These are phyloP conservation scores for Hydroisotoma schaefferi DNA, from an alignment of 2,888 invertebrate genomes.

Conservation along the genomic window DNA sequence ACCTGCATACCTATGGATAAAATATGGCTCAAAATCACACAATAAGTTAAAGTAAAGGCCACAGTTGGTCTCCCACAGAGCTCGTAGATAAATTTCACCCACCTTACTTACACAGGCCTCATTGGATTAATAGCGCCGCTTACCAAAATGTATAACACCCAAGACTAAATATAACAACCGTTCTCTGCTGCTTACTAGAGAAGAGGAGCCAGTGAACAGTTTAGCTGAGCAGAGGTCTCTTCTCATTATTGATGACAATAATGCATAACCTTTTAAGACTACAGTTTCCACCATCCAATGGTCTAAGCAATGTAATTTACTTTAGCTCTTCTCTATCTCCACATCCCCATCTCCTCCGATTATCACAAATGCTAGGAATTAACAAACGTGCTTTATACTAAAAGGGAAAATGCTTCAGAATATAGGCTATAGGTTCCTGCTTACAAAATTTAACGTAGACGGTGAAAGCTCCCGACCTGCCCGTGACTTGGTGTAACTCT, in stretches of 20 bases:
- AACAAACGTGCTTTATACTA: too few species aligned
- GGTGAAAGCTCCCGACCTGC: too few species aligned
- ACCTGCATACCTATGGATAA: background rate
- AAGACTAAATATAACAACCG: background rate
- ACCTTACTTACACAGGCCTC: conserved; percentile 12
- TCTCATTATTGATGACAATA: conserved; percentile 4
- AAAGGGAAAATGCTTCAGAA: too few species aligned
- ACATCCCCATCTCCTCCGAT: background rate
- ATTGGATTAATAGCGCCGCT: conserved; percentile 15
- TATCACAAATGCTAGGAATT: too few species aligned
- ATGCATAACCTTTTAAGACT: conserved; percentile 11
- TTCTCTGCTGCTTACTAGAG: background rate
- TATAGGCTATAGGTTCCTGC: too few species aligned
- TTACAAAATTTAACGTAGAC: too few species aligned
- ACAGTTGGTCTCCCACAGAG: conserved; percentile 12
- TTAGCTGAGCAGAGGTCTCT: background rate
- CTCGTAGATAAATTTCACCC: conserved; percentile 14
- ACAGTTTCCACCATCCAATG: background rate
- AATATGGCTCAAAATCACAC: background rate
- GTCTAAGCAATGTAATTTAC: conserved; percentile 9
- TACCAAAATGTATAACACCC: background rate
- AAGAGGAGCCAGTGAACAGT: background rate
- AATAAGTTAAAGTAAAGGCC: background rate
- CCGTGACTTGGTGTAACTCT: too few species aligned
- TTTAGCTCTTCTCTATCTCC: conserved; percentile 1